Evolutionary conservation across 2,797 vertebrate species (phyloP).

Genomic region (Spondyliosoma cantharus): DNA sequence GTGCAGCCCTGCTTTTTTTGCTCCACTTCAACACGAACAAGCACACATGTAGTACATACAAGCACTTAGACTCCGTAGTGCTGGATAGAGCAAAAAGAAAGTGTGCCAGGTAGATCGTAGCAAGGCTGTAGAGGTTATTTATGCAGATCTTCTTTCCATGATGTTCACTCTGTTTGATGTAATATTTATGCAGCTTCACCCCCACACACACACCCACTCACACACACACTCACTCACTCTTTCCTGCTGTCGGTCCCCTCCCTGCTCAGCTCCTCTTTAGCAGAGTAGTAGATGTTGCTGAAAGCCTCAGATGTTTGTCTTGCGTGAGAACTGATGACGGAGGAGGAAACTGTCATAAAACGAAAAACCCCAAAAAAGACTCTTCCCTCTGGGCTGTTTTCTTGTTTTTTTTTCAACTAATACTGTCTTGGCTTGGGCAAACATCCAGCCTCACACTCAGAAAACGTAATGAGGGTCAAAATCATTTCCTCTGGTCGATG

Average conservation of each 20-base stretch:
- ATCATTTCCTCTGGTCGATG: constrained; percentile 45
- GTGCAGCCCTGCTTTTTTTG: constrained; percentile 7
- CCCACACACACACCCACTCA: constrained; percentile 35
- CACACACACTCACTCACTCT: constrained; percentile 38
- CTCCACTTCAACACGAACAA: constrained; percentile 23
- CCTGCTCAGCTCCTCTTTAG: constrained; percentile 42
- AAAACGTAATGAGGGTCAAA: constrained; percentile 42
- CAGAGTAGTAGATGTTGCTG: constrained; percentile 43
- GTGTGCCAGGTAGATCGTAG: constrained; percentile 47
- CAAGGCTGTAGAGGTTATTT: constrained; percentile 65
- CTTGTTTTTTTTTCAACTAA: neutral
- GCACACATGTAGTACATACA: neutral
- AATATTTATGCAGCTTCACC: constrained; percentile 78
- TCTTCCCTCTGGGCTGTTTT: constrained; percentile 43
- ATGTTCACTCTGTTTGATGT: constrained; percentile 74
- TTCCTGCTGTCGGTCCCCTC: constrained; percentile 50
- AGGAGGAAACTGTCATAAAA: constrained; percentile 54
- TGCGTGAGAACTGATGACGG: constrained; percentile 41
- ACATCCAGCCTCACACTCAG: constrained; percentile 28
- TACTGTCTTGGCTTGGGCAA: constrained; percentile 31
- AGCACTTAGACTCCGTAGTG: constrained; percentile 7
- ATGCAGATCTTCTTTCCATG: constrained; percentile 69
- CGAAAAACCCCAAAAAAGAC: constrained; percentile 28
- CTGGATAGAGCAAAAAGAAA: constrained; percentile 26
- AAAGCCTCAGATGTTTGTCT: constrained; percentile 64